Evolutionary conservation across 1,140 invertebrate species (phyloP).

Genomic region (Drosophila nigrodunni): DNA sequence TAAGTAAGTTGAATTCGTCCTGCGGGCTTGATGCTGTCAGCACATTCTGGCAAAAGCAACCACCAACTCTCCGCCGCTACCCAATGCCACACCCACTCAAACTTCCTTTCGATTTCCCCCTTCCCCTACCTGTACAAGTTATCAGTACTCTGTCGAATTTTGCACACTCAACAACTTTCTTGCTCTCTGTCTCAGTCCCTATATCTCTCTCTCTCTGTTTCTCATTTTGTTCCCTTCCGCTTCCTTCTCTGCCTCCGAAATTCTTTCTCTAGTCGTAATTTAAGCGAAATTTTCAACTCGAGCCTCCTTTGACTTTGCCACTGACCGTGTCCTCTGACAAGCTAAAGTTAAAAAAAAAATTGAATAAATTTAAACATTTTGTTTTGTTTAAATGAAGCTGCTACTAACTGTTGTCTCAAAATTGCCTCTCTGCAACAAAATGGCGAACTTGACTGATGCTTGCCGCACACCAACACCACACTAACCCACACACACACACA

Average conservation of each 20-base stretch:
- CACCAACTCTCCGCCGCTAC: background rate
- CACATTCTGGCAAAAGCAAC: slow-evolving; percentile 32
- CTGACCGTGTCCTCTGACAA: background rate
- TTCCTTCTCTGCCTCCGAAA: background rate
- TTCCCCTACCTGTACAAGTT: background rate
- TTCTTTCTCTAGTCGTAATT: slow-evolving; percentile 19
- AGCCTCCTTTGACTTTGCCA: slow-evolving; percentile 33
- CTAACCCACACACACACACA: slow-evolving; percentile 25
- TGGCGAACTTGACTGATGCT: slow-evolving; percentile 58
- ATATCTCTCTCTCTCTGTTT: background rate
- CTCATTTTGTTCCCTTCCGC: background rate
- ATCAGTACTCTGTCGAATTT: slow-evolving; percentile 36
- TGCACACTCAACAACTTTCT: slow-evolving; percentile 41
- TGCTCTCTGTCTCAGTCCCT: too few species aligned
- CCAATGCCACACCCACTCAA: background rate
- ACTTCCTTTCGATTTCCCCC: too few species aligned
- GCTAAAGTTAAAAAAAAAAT: background rate
- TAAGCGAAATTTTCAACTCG: slow-evolving; percentile 31
- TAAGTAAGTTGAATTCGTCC: slow-evolving; percentile 61
- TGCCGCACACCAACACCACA: slow-evolving; percentile 18
- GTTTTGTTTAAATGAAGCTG: slow-evolving; percentile 22
- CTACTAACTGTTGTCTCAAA: slow-evolving; percentile 15
- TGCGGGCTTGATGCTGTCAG: slow-evolving; percentile 56
- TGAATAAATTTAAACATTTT: background rate
- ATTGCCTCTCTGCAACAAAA: slow-evolving; percentile 46